Evolutionary conservation across 92 coral and sea anemone genomes (phyloP), one percentile per base, ranked within the genome.

Genomic region (Epizoanthus rinbou): DNA sequence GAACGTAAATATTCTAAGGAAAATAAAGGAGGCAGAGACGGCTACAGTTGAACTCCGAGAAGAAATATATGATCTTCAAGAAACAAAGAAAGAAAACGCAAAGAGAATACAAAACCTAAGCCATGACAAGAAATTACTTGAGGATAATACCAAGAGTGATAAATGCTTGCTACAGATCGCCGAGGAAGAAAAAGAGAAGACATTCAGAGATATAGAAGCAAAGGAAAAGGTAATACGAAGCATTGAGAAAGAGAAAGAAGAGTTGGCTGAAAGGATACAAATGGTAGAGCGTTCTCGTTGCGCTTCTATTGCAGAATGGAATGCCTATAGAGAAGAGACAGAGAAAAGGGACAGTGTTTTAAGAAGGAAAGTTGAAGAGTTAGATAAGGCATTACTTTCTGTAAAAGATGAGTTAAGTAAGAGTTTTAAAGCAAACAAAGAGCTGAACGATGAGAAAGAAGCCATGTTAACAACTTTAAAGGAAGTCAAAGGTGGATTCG

Each of bases 401-500:
- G 37, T 69, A 41, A 62, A 78, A 11, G 33, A 28, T 21, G 59
- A 63, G 47, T 22, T 62, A 8, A 18, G 52, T 6, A 78, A 56
- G 63, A 69, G 63, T 19, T n/a, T 13, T 14, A 22, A 19, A 2
- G 43, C 18, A 37, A 78, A 78, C 15, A 66, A 41, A 5, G 15
- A 43, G 17, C 5, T 78, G 23, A 62, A 62, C 56, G 23, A 14
- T 21, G 72, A 78, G 82, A 78, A 63, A 78, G 43, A 22, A 8
- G 82, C 82, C 50, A 25, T 50, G 65, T 5, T 78, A 39, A 37
- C 16, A 57, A 66, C 82, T 22, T 4, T 78, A 11, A 57, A 62
- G 16, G 82, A 78, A 63, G 64, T 50, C 10, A 78, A 78, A 63
- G 28, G 54, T 9, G 82, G 82, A 4, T 78, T 78, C 14, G 72